Evolutionary conservation across 2,797 vertebrate species (phyloP).

Genomic region (Coilia nasus): DNA sequence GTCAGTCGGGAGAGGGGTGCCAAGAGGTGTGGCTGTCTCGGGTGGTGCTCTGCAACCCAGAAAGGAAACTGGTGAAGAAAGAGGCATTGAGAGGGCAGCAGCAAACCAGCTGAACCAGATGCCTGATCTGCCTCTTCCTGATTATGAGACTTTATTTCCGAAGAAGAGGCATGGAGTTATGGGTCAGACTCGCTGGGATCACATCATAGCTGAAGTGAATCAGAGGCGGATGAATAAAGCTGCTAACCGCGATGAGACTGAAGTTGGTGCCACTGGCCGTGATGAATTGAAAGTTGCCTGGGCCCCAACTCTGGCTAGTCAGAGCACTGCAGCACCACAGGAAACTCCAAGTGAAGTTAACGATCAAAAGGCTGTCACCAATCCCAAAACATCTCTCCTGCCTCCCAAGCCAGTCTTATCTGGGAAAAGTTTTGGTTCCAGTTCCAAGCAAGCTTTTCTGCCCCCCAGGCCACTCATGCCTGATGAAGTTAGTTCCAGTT

Average conservation of each 20-base stretch:
- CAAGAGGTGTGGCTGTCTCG: background rate
- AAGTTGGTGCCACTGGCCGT: conserved; percentile 76
- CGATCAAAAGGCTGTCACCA: background rate
- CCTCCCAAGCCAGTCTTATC: background rate
- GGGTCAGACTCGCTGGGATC: conserved; percentile 74
- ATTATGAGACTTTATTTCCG: conserved; percentile 74
- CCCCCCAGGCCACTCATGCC: background rate
- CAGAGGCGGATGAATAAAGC: conserved; percentile 61
- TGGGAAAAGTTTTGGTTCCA: background rate
- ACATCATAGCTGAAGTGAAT: conserved; percentile 77
- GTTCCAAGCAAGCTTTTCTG: background rate
- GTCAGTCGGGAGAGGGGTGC: conserved; percentile 31
- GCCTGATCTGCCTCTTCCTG: conserved; percentile 71
- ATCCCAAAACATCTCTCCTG: background rate
- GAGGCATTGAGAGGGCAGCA: background rate
- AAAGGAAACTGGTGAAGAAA: background rate
- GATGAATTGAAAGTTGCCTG: background rate
- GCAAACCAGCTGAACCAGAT: conserved; percentile 30
- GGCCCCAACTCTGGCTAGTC: conserved; percentile 36
- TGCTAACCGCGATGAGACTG: conserved; percentile 53
- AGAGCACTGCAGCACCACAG: conserved; percentile 42
- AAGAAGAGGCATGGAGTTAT: conserved; percentile 77
- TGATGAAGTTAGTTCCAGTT: background rate
- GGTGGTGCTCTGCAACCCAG: background rate
- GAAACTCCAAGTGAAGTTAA: background rate